Base-by-base conservation (phyloP, 2,888 invertebrate genomes). In the Melanchra persicariae region DNA sequence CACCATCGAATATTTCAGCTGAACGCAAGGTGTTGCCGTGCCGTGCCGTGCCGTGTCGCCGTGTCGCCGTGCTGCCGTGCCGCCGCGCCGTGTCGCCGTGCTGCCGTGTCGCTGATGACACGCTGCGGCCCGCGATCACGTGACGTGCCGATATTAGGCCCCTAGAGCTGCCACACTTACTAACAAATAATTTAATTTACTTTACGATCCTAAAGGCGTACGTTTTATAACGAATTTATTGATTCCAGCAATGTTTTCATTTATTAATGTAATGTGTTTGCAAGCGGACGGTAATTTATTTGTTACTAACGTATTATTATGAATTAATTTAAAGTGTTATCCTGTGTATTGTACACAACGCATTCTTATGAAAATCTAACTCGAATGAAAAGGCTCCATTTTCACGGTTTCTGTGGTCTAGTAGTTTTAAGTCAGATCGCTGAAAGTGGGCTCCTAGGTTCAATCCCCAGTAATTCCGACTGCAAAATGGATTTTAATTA, bases 1-100 rank as follows among this genome's bases (percentile, higher is more conserved):
- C 90, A 87, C 93, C 88, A 92, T 93, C 92, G 91, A 91, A 90
- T 90, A 89, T 91, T 93, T 92, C 90, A 93, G 91, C 91, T 88
- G 94, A 93, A 93, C 92, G 91, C 90, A 90, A 91, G 79, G 92
- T 94, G 85, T 93, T 93, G 89, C 93, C 91, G 81, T 88, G 89
- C 84, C 91, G 81, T 88, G 89, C 84, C 87, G 80, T 79, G 66
- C 47, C 58, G 52, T 78, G 73, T 83, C 55, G 62, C 65, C 58
- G 74, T 51, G 34, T 34, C 34, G 37, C 77, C 52, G 92, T 94
- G 85, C 93, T 93, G 89, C 93, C 91, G 81, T 88, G 89, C 84
- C n/a, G n/a, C 66, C 86, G 84, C 78, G 64, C 79, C 79, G 79
- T n/a, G n/a, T n/a, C n/a, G 59, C 65, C 51, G 73, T 54, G 52